phyloP scores from a whole-genome alignment of 1,140 invertebrate species.

The Melanaphis sacchari region DNA sequence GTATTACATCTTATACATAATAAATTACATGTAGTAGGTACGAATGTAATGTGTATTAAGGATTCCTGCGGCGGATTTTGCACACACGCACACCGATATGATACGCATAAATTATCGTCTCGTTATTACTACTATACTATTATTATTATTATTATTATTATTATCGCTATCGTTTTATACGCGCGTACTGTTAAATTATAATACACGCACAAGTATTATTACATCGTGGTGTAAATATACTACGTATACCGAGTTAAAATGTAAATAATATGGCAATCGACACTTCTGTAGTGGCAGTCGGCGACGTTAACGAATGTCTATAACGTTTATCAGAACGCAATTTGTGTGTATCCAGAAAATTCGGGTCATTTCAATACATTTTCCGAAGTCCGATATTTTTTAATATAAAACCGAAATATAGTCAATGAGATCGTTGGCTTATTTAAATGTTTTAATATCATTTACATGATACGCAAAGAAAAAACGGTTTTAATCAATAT shows the following conservation, averaged over 20 bases:
- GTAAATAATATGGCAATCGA: background rate
- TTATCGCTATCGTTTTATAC: background rate
- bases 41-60: background rate
- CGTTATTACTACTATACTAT: background rate
- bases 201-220: conserved; percentile 4
- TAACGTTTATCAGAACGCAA: background rate
- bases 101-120: conserved; percentile 9
- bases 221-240: background rate
- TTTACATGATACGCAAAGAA: background rate
- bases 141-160: background rate
- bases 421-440: background rate
- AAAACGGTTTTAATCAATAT: background rate
- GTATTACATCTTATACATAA: background rate
- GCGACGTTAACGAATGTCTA: background rate
- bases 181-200: background rate
- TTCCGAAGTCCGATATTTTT: background rate
- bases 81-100: background rate
- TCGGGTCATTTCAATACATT: background rate
- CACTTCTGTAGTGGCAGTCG: background rate
- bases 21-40: background rate
- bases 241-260: background rate
- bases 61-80: background rate
- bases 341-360: background rate
- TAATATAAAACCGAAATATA: background rate
- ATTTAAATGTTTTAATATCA: background rate